Evolutionary conservation across 2,113 vertebrate species (phyloP), one percentile per base, ranked within the genome.

Genomic region (Tetrao urogallus): DNA sequence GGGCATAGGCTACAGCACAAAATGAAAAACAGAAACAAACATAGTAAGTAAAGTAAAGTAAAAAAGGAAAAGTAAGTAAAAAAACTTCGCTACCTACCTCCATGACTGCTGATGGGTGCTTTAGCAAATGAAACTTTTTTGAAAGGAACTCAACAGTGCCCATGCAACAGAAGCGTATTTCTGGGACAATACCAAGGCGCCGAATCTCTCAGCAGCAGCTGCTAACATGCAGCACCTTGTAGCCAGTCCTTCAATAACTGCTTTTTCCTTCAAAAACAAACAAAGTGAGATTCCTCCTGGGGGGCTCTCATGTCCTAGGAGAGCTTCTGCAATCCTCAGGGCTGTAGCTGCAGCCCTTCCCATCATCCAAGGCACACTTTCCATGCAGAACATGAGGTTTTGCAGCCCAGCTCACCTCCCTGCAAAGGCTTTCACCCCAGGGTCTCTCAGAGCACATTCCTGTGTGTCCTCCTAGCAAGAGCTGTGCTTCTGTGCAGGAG

Each of bases 221-320:
- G 61, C 54, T 58, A 27, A 63, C 0, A 0, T 6, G n/a, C 5
- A 71, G 21, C 20, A 38, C 6, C 81, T 69, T 34, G 16, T 17
- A 82, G 40, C 27, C 54, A 67, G 28, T 47, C 38, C 50, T 45
- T 77, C 36, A 61, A 34, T 58, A 20, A 58, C 47, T 22, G 52
- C 28, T 75, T 67, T 36, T 21, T 50, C 64, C 70, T 73, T 70
- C 66, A 57, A 87, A 93, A 66, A 40, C 65, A 56, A 21, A 40
- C 63, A 79, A 61, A 36, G 15, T 10, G 10, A 52, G 24, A 7
- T 1, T n/a, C 24, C 54, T 63, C 30, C 64, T 2, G 13, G 8
- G 19, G 10, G 13, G 25, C 6, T 43, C 56, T 57, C 17, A 6
- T 9, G 19, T 10, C 71, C 42, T 8, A 10, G 13, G 13, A 48